Evolutionary conservation across 2,797 vertebrate genomes (phyloP), one percentile per base, ranked within the genome.

Genomic region (Mionectes olivaceus): DNA sequence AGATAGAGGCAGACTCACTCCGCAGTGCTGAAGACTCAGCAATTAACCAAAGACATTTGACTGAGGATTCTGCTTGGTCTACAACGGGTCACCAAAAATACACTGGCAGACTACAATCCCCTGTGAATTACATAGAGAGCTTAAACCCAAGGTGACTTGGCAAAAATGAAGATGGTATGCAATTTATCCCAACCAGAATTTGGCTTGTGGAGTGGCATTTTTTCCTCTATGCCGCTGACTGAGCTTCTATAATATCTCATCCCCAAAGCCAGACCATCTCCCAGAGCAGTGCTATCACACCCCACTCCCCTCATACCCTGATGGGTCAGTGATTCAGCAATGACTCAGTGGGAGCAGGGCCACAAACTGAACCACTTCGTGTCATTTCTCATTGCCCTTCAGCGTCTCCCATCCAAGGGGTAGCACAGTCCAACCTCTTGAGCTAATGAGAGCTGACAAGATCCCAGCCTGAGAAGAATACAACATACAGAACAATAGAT

Each of bases 371-470:
- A 39, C n/a, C 44, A 43, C 39, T 56, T 50, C 3, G 28, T 78
- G 63, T 68, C 84, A 22, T 22, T 83, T 71, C 35, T 89, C 52
- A 43, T 78, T 57, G 55, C 17, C 2, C 89, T 93, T 75, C 79
- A 44, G 74, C 59, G 35, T 57, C 47, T 71, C 44, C 44, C 52
- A 85, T 75, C 74, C 30, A 22, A 65, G 73, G 19, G 41, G 69
- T 87, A 92, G 75, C 91, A 91, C 87, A 50, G 60, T 27, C 79
- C 80, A 84, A 95, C 67, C 82, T 46, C 19, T 67, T 90, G 39
- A 87, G 77, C 92, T 97, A 97, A 97, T 22, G 37, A 92, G 90
- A 93, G 60, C 91, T 82, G 92, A 91, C 41, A 95, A 91, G 85
- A 90, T 85, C 59, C 47, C 84, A 91, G 63, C 43, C 94, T 3